Base-by-base conservation (phyloP, 2,113 vertebrate species). In the Poecilia latipinna region DNA sequence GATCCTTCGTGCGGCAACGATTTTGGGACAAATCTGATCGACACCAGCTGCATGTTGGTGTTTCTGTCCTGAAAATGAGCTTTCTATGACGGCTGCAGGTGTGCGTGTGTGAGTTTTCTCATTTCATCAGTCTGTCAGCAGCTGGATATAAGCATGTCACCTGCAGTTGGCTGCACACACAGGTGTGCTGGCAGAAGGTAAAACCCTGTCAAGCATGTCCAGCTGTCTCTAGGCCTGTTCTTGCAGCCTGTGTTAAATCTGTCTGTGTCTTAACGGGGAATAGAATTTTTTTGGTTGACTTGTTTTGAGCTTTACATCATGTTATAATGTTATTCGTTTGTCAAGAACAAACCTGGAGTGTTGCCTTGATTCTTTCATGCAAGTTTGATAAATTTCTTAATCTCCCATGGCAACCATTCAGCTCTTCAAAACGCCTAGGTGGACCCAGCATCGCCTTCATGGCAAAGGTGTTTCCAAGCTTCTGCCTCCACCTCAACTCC, bases 121-220 rank as follows among this genome's bases (percentile, higher is more conserved):
- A 24, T 63, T 69, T 22, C 22, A 3, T 19, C 37, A 37, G 79
- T 84, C 80, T 83, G 62, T 90, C 85, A 86, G 4, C 85, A 77
- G 66, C 15, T 80, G 22, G 26, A 65, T 77, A 84, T 80, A 63
- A 84, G 61, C 42, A 3, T 72, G 82, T 81, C 76, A 80, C 81
- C 74, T 76, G 72, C 31, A 24, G 28, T 75, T 17, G 32, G 37
- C 70, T 37, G 39, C 26, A 32, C 74, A 32, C 78, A 32, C 78
- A 86, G 85, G 83, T 84, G 81, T 78, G 78, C 70, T 26, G 64
- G 78, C 69, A 65, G 5, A 2, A 24, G 26, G n/a, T 12, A 61
- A 39, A 70, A 70, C 31, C 70, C 31, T 62, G 28, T 65, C n/a
- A 71, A 77, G 39, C 62, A 61, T 35, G 15, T 31, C 57, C 51